Base-by-base conservation (phyloP, 2,888 invertebrate genomes). In the Stictocephala bisonia region DNA sequence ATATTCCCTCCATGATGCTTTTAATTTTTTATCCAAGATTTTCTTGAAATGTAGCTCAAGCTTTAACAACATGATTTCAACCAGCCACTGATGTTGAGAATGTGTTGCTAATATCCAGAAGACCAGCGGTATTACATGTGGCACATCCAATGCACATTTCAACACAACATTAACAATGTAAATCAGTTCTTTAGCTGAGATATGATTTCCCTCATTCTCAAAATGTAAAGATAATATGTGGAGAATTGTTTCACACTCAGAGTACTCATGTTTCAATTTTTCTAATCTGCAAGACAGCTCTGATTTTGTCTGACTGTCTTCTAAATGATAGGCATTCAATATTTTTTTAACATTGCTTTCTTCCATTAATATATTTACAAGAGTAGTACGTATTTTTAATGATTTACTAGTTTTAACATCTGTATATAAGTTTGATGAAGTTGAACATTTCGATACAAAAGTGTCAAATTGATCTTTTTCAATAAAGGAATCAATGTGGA, bases 31-130 rank as follows among this genome's bases (percentile, higher is more conserved):
- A n/a, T n/a, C n/a, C n/a, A n/a, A n/a, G n/a, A 50, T 35, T 71
- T 50, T 71, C 29, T 75, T 75, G 41, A 79, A 79, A 68, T 71
- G 71, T n/a, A 78, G 77, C 56, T 80, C 80, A 3, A 80, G 56
- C 29, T 79, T 51, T 50, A 77, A 27, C 50, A 79, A 72, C 51
- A 77, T 68, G 24, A 79, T 71, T 70, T 79, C 78, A 53, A 74
- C 72, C 26, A 78, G 50, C 80, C 80, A 80, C 44, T 74, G 66
- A 18, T 44, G 18, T 74, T 79, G 79, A 66, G 75, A 69, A 69
- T 76, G 66, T 20, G 79, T 74, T 13, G 76, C 70, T 6, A 80
- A 58, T 11, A 80, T 78, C 80, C 80, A 80, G 68, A 64, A 71
- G 71, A 75, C 78, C 20, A 35, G 58, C 68, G 75, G 73, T 26